phyloP scores from a whole-genome alignment of 2,113 vertebrate genomes.

The Fregetta grallaria region DNA sequence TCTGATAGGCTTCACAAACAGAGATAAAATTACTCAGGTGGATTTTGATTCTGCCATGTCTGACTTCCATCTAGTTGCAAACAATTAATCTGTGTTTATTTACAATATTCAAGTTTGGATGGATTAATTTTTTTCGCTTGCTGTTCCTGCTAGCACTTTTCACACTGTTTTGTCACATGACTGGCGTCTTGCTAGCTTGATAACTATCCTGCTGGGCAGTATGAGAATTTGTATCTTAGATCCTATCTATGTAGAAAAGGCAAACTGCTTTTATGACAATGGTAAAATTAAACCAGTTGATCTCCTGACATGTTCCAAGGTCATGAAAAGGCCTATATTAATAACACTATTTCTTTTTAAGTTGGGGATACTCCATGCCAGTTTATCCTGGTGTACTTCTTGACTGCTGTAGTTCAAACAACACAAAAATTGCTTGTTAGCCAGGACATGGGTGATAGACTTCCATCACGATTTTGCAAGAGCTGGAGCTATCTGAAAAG shows the following conservation, averaged over 20 bases:
- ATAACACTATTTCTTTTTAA: neutral
- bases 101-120: neutral
- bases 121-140: neutral
- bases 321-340: neutral
- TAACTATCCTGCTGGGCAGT: neutral
- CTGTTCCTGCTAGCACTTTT: neutral
- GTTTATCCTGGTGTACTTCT: neutral
- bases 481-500: neutral
- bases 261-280: neutral
- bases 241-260: neutral
- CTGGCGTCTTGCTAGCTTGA: neutral
- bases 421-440: neutral
- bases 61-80: neutral
- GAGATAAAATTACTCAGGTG: neutral
- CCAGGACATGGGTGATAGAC: accelerated
- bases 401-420: neutral
- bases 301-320: neutral
- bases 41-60: neutral
- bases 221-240: neutral
- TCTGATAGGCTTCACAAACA: neutral
- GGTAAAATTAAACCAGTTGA: neutral
- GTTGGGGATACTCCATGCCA: neutral
- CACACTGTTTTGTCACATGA: neutral
- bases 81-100: neutral
- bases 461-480: neutral